phyloP scores from a whole-genome alignment of 2,113 vertebrate genomes.

The Pimephales promelas region DNA sequence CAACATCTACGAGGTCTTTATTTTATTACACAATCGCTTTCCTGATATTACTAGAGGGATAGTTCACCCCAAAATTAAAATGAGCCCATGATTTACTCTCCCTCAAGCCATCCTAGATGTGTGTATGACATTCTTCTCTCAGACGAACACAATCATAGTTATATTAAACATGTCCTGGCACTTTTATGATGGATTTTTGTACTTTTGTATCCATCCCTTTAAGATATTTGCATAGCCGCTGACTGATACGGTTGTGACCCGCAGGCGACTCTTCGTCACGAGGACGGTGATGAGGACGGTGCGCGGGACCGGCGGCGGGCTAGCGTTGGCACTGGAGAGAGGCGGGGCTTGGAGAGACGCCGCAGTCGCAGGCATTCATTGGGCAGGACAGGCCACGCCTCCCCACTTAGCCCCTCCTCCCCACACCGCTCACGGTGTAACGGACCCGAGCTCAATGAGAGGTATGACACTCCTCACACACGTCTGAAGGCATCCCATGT shows the following conservation, averaged over 20 bases:
- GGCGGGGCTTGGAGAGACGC: conserved; percentile 83
- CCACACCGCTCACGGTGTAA: conserved; percentile 65
- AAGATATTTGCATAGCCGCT: too few relatives aligned
- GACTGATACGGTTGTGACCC: conserved; percentile 6
- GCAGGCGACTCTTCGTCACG: conserved; percentile 82
- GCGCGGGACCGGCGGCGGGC: conserved; percentile 80
- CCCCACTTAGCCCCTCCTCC: conserved; percentile 75
- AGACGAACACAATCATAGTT: too few relatives aligned
- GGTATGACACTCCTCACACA: conserved; percentile 69
- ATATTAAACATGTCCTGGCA: too few relatives aligned
- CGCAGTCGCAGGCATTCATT: conserved; percentile 88
- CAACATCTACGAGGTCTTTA: conserved; percentile 90
- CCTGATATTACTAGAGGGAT: not conserved
- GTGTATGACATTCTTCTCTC: too few relatives aligned
- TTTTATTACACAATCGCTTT: too few relatives aligned
- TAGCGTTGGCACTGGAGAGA: conserved; percentile 73
- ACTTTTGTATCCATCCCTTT: too few relatives aligned
- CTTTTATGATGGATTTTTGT: too few relatives aligned
- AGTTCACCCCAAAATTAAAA: too few relatives aligned
- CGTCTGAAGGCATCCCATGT: too few relatives aligned
- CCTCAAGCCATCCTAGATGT: too few relatives aligned
- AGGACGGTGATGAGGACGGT: conserved; percentile 84
- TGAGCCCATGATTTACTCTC: too few relatives aligned
- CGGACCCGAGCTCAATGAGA: conserved; percentile 79
- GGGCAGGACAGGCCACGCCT: conserved; percentile 76